Evolutionary conservation across 2,888 invertebrate species (phyloP), one percentile per base, ranked within the genome.

Genomic region (Ctenicera cuprea): DNA sequence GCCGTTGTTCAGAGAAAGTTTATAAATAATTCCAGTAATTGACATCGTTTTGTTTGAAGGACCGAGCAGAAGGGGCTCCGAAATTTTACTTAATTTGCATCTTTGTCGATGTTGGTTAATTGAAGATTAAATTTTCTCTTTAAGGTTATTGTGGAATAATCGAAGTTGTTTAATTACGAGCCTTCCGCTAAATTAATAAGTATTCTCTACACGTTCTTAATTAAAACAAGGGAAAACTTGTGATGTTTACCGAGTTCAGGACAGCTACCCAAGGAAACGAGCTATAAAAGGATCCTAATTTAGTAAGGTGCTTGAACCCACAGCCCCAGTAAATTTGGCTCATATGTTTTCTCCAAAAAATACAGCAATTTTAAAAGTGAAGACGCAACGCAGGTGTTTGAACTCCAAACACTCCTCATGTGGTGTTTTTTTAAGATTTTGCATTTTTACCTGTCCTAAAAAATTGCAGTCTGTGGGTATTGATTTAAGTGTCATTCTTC

Each of bases 251-350:
- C n/a, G n/a, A n/a, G n/a, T 4, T 18, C 1, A 48, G 48, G 48
- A 11, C 41, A 1, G 1, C 14, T n/a, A 41, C 41, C 41, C 33
- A 14, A 14, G 41, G 41, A 14, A 14, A 14, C 41, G n/a, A 26
- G 26, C 5, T 3, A 41, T 7, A 41, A 8, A 33, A 41, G 7
- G 41, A 50, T 22, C 20, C 22, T 22, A 22, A 50, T 50, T 50
- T 50, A 14, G 57, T 20, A 18, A 43, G 62, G 62, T 26, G 43
- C 16, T 62, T 62, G 62, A 62, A 62, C 62, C 62, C 45, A 45
- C 62, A 62, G 62, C 62, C 62, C 59, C 59, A 59, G 22, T 20
- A 38, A 59, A 38, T 59, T 59, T 59, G 18, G 38, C 59, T 54
- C 52, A 1, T 54, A 38, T 37, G 18, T 59, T 38, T 18, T 20